phyloP scores from a whole-genome alignment of 2,888 invertebrate genomes.

The Entomobrya proxima region DNA sequence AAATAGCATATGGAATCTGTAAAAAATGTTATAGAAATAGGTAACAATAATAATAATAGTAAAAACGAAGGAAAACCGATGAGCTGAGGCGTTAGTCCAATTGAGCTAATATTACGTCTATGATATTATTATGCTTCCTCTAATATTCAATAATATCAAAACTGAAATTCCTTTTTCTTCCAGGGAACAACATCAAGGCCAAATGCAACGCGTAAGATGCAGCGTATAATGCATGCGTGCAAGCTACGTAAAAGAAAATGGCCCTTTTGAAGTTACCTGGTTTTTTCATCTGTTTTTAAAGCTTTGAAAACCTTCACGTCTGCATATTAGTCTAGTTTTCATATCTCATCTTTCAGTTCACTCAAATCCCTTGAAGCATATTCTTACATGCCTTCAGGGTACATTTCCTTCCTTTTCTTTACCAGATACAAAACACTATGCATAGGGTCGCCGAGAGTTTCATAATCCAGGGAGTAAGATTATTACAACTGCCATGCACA shows the following conservation, averaged over 20 bases:
- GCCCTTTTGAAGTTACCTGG: too few relatives aligned
- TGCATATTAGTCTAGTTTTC: constrained; percentile 18
- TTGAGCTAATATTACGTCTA: not conserved
- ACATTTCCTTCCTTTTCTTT: not conserved
- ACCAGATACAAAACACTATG: not conserved
- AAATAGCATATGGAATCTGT: not conserved
- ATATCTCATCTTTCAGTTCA: constrained; percentile 50
- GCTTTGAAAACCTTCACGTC: not conserved
- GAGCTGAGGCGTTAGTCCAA: constrained; percentile 16
- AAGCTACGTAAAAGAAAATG: too few relatives aligned
- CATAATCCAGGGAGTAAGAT: constrained; percentile 29
- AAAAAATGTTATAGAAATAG: not conserved
- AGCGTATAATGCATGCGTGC: too few relatives aligned
- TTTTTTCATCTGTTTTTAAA: not conserved
- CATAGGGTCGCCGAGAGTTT: constrained; percentile 3
- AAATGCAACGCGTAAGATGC: too few relatives aligned
- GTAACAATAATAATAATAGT: not conserved
- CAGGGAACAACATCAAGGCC: too few relatives aligned
- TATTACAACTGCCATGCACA: not conserved
- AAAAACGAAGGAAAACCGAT: constrained; percentile 1
- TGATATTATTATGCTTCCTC: not conserved
- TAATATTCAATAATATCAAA: not conserved
- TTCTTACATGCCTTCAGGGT: constrained; percentile 55
- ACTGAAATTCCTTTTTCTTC: too few relatives aligned
- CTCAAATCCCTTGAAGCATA: constrained; percentile 52